Percentiles rank a stretch among this genome's conserved stretches.
phyloP scores from a whole-genome alignment of 2,888 invertebrate species.

The Epinotia bilunana region DNA sequence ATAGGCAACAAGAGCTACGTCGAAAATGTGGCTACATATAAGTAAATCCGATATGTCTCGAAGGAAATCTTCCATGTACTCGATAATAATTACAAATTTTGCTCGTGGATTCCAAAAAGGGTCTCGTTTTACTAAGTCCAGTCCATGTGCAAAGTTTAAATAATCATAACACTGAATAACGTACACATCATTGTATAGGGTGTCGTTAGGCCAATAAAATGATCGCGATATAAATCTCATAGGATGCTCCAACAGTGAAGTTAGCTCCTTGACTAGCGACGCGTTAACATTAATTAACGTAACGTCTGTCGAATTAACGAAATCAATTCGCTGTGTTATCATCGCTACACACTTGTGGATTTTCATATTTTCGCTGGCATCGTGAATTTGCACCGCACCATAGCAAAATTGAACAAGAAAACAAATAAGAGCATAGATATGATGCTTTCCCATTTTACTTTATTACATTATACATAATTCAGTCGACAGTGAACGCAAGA shows the following conservation, averaged over 20 bases:
- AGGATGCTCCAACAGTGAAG: slow-evolving; percentile 45
- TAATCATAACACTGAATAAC: slow-evolving; percentile 52
- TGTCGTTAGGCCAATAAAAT: slow-evolving; percentile 49
- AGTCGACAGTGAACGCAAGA: slow-evolving; percentile 29
- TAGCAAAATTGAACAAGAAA: slow-evolving; percentile 13
- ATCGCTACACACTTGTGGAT: slow-evolving; percentile 20
- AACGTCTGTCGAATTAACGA: slow-evolving; percentile 47
- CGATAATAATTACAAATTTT: slow-evolving; percentile 56
- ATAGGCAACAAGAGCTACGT: slow-evolving; percentile 46
- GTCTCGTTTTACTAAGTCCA: slow-evolving; percentile 50
- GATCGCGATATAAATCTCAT: slow-evolving; percentile 52
- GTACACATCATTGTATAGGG: slow-evolving; percentile 50
- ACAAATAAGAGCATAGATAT: neutral
- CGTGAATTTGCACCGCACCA: slow-evolving; percentile 11
- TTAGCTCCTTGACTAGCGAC: slow-evolving; percentile 49
- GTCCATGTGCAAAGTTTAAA: slow-evolving; percentile 49
- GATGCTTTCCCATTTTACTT: slow-evolving; percentile 21
- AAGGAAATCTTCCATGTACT: slow-evolving; percentile 48
- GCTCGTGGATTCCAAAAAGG: slow-evolving; percentile 56
- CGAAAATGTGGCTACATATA: slow-evolving; percentile 51
- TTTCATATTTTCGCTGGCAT: neutral
- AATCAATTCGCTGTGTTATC: slow-evolving; percentile 21
- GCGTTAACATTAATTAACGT: slow-evolving; percentile 52
- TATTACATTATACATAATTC: slow-evolving; percentile 6
- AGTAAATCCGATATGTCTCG: slow-evolving; percentile 50